A percentile compares a stretch with the other conserved stretches of the same genome.
phyloP scores from a whole-genome alignment of 1,140 invertebrate genomes.

The Procambarus clarkii region DNA sequence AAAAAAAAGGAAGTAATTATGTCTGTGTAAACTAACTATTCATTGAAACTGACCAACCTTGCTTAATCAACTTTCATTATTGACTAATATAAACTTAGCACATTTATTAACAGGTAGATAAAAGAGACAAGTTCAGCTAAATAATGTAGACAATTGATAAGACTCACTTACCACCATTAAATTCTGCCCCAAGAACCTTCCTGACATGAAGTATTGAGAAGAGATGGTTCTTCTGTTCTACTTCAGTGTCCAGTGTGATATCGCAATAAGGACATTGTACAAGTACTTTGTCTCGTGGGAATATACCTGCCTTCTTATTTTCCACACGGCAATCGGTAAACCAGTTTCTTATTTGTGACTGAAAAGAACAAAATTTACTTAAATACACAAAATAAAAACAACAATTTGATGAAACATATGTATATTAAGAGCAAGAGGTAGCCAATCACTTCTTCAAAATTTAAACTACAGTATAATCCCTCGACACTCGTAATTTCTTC shows the following conservation, averaged over 20 bases:
- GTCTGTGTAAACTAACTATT: too few relatives aligned
- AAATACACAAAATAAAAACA: not conserved
- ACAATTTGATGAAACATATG: not conserved
- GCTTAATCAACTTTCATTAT: too few relatives aligned
- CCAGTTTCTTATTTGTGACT: slow-evolving; percentile 54
- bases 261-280: slow-evolving; percentile 22
- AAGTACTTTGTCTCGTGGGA: slow-evolving; percentile 29
- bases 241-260: slow-evolving; percentile 35
- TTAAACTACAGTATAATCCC: too few relatives aligned
- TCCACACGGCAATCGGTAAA: slow-evolving; percentile 50
- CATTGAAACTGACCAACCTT: too few relatives aligned
- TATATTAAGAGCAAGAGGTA: too few relatives aligned
- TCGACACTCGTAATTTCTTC: too few relatives aligned
- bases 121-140: too few relatives aligned
- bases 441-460: too few relatives aligned
- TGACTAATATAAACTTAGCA: too few relatives aligned
- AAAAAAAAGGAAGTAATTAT: too few relatives aligned
- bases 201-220: slow-evolving; percentile 30
- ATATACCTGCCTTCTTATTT: slow-evolving; percentile 52
- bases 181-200: slow-evolving; percentile 31
- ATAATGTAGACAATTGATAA: not conserved
- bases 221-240: slow-evolving; percentile 37
- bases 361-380: slow-evolving; percentile 3
- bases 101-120: too few relatives aligned
- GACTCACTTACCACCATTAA: slow-evolving; percentile 16